Percentiles rank a stretch among this genome's conserved stretches.
phyloP scores from a whole-genome alignment of 2,797 vertebrate species.

The Microctenopoma steveboyesi region DNA sequence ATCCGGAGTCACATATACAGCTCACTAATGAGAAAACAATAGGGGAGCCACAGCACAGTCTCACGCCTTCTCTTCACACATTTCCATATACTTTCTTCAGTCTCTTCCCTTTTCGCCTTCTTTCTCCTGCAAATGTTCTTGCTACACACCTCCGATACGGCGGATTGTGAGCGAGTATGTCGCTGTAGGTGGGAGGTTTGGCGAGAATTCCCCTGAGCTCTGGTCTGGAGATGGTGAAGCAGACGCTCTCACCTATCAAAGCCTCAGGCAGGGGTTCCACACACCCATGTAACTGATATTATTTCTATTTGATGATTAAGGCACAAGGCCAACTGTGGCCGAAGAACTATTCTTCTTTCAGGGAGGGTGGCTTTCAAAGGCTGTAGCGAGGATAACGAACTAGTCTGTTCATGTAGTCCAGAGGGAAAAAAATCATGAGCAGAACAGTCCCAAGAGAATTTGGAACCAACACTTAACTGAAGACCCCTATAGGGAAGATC shows the following conservation, averaged over 20 bases:
- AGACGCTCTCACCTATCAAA: constrained; percentile 83
- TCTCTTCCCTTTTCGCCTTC: constrained; percentile 37
- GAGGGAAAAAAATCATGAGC: background rate
- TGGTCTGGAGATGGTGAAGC: constrained; percentile 72
- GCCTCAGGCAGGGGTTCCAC: constrained; percentile 77
- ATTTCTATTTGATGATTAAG: constrained; percentile 73
- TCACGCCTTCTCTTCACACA: constrained; percentile 70
- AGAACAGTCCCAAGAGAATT: background rate
- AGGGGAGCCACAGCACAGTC: constrained; percentile 64
- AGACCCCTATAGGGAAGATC: background rate
- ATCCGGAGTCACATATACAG: constrained; percentile 67
- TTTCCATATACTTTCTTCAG: constrained; percentile 63
- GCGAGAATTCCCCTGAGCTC: constrained; percentile 73
- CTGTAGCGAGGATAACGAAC: constrained; percentile 14
- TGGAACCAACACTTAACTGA: background rate
- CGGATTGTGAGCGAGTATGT: constrained; percentile 37
- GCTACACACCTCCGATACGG: constrained; percentile 37
- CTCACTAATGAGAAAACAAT: constrained; percentile 80
- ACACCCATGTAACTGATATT: constrained; percentile 81
- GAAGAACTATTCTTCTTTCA: constrained; percentile 15
- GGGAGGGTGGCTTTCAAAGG: constrained; percentile 16
- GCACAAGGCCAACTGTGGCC: constrained; percentile 54
- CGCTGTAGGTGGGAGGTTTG: constrained; percentile 55
- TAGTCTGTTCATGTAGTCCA: background rate
- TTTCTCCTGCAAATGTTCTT: constrained; percentile 50